Base-by-base conservation (phyloP, 2,113 vertebrate species). In the Tachysurus vachellii region DNA sequence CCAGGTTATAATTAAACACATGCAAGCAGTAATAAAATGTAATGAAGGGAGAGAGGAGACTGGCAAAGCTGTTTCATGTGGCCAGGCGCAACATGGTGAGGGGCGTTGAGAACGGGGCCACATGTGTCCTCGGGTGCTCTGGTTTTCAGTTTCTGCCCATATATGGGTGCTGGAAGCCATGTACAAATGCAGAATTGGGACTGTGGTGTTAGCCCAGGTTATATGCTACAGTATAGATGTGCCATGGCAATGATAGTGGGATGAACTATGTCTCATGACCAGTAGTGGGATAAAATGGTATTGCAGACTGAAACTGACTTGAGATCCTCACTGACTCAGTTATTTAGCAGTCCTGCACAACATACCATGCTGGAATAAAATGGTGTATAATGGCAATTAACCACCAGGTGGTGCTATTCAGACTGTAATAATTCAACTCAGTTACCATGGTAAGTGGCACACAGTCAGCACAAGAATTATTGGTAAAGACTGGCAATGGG, bases 61-160 rank as follows among this genome's bases (percentile, higher is more conserved):
- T 94, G 94, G 93, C 95, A 94, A 92, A 92, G 89, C 88, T 89
- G 94, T 94, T 94, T 95, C 91, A 95, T 95, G 95, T 95, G 95
- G 95, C 92, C 90, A 66, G 88, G 86, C 91, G 89, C 90, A 91
- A 91, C 88, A 86, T 87, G 89, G 76, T 68, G 88, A 90, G 90
- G 90, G 90, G 92, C 90, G 91, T 91, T 86, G 75, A 91, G 92
- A 90, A 88, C 89, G 85, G 88, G 82, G 88, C 93, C 94, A 95
- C 91, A 94, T 94, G 92, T 93, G 90, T 90, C 81, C 85, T 84
- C 54, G 91, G 85, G 83, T 89, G 90, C 89, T 90, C 66, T 86
- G 79, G 59, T 16, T 77, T 85, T 68, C 42, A 85, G 75, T 66
- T 42, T 84, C 64, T 77, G 77, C 64, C 85, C 89, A 88, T 84